Conservation (phyloP, 30 jellyfish, hydroid and myxozoan genomes). For the Turritopsis dohrnii region DNA sequence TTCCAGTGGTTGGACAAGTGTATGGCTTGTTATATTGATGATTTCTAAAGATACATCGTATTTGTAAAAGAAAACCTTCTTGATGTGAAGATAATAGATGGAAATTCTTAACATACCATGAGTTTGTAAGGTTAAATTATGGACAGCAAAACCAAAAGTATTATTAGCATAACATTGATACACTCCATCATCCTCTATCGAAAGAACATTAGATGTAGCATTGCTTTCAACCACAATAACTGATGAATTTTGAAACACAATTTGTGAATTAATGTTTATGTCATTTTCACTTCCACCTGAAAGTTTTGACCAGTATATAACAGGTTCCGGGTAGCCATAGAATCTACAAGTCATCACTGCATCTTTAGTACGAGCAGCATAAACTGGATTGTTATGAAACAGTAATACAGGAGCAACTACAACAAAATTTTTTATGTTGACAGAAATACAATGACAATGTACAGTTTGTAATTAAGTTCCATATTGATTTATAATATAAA, state of each 20-base stretch:
- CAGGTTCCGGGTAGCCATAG: constrained; percentile 17
- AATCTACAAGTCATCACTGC: neutral
- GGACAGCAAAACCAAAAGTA: neutral
- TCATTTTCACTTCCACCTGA: constrained; percentile 12
- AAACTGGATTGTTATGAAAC: constrained; percentile 2
- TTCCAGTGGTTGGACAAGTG: neutral
- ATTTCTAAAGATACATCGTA: neutral
- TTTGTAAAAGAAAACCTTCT: neutral
- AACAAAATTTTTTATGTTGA: neutral
- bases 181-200: constrained; percentile 10
- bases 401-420: constrained; percentile 7
- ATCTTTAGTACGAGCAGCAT: neutral
- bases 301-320: constrained; percentile 12
- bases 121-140: neutral
- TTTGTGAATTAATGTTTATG: neutral
- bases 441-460: too few relatives aligned
- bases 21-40: constrained; percentile 5
- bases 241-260: neutral
- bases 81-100: neutral
- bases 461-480: too few relatives aligned
- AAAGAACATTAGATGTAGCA: neutral
- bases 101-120: neutral
- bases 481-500: too few relatives aligned
- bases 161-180: constrained; percentile 12
- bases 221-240: neutral